These are phyloP conservation scores for Rallus limicola DNA, from an alignment of 2,113 vertebrate species.

Conservation along the genomic window DNA sequence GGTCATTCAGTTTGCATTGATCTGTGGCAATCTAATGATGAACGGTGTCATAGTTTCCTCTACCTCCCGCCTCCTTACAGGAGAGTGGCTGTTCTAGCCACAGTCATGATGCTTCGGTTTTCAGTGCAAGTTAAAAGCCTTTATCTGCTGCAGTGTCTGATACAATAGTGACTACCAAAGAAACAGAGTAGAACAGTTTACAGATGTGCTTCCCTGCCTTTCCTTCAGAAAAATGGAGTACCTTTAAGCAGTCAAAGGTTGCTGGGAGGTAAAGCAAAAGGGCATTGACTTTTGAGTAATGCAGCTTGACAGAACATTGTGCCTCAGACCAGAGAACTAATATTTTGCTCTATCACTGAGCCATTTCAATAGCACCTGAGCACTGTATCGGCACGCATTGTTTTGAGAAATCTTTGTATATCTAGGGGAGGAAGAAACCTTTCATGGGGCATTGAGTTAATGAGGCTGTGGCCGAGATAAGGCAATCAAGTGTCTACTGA, in stretches of 20 bases:
- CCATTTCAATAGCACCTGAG: neutral
- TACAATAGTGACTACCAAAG: neutral
- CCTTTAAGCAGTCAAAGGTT: neutral
- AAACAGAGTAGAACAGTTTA: neutral
- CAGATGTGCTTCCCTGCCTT: neutral
- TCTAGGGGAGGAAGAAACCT: neutral
- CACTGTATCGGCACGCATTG: neutral
- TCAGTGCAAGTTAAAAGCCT: neutral
- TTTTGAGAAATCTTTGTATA: neutral
- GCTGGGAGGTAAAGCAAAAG: neutral
- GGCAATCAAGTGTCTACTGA: neutral
- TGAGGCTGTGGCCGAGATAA: neutral
- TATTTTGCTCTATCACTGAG: neutral
- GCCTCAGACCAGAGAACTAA: neutral
- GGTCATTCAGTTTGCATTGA: neutral
- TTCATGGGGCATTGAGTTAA: neutral
- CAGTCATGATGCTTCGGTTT: neutral
- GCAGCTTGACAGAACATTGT: neutral
- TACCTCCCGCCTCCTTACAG: accelerated
- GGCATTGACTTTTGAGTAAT: neutral
- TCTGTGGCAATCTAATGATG: neutral
- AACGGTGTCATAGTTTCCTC: neutral
- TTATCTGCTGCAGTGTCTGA: neutral
- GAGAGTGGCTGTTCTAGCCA: accelerated
- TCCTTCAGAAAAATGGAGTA: neutral